Percentiles rank a stretch among this genome's conserved stretches.
phyloP scores from a whole-genome alignment of 2,888 invertebrate genomes.

The Tenthredo livida region DNA sequence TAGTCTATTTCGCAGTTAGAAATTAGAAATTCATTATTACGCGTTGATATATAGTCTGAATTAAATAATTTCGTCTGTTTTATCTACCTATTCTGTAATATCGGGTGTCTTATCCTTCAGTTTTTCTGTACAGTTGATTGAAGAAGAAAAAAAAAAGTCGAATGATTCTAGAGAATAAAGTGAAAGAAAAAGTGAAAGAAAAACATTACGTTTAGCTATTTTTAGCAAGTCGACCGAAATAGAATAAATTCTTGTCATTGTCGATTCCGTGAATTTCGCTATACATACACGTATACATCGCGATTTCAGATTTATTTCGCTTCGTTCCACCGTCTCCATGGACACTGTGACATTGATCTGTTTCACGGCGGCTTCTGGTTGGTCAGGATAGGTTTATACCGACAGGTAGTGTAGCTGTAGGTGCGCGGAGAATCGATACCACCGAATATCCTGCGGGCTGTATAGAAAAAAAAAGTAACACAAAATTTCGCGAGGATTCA shows the following conservation, averaged over 20 bases:
- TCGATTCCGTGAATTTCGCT: background rate
- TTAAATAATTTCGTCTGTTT: too few species aligned
- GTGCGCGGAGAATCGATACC: conserved; percentile 47
- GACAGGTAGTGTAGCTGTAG: conserved; percentile 30
- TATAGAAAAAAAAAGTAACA: background rate
- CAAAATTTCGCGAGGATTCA: conserved; percentile 20
- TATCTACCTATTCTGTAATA: too few species aligned
- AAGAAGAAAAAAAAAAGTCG: background rate
- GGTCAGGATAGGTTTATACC: conserved; percentile 44
- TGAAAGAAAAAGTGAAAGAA: background rate
- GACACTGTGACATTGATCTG: conserved; percentile 74
- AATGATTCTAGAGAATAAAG: background rate
- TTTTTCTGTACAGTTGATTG: too few species aligned
- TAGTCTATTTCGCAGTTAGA: too few species aligned
- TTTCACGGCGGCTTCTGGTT: conserved; percentile 54
- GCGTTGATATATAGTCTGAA: too few species aligned
- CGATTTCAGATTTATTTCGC: conserved; percentile 56
- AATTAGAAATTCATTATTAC: too few species aligned
- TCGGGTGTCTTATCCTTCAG: too few species aligned
- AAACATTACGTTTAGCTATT: background rate
- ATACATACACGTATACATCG: background rate
- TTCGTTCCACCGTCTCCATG: conserved; percentile 75
- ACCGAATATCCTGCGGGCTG: background rate
- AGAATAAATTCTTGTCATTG: background rate
- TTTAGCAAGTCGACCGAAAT: background rate